Base-by-base conservation (phyloP, 2,113 vertebrate genomes). In the Phyllostomus hastatus region DNA sequence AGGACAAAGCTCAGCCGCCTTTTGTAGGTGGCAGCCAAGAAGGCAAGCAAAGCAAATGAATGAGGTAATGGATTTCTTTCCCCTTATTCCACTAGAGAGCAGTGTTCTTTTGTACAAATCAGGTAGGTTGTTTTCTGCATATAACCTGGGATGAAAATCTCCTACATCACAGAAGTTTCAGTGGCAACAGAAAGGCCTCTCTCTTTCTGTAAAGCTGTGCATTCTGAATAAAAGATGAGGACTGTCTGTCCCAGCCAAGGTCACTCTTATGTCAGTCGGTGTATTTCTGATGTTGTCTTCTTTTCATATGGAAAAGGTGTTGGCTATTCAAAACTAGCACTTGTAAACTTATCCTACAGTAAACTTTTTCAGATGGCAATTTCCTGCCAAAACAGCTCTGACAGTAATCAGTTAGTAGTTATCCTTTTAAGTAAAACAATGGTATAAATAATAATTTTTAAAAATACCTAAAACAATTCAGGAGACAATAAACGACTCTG, bases 51-150 rank as follows among this genome's bases (percentile, higher is more conserved):
- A 98, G 94, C 79, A 83, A 98, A 90, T 35, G 90, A 94, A 73
- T 97, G 97, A 98, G 97, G 97, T 98, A 97, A 98, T 81, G 73
- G 90, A 98, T 98, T 97, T 97, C 88, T 98, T 97, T 98, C 92
- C 50, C 78, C 52, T 80, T 97, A 97, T 97, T 98, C 98, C 98
- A 99, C 99, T 99, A 99, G 99, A 99, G 99, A 98, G 99, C 98
- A 99, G 98, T 98, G 97, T 99, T 98, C 98, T 99, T 99, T 99
- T 99, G 97, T 98, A 97, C 97, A 99, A 98, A 97, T 84, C 97
- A 98, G 98, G 96, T 97, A 98, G 78, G 82, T 92, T 92, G 92
- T 96, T 76, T 35, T 98, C 94, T 95, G 83, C n/a, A 84, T 97
- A 96, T 66, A 97, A 96, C 95, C 19, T 83, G 95, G 24, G 69